These are phyloP conservation scores for Dasypolia templi DNA, from an alignment of 2,888 invertebrate species.

Conservation along the genomic window DNA sequence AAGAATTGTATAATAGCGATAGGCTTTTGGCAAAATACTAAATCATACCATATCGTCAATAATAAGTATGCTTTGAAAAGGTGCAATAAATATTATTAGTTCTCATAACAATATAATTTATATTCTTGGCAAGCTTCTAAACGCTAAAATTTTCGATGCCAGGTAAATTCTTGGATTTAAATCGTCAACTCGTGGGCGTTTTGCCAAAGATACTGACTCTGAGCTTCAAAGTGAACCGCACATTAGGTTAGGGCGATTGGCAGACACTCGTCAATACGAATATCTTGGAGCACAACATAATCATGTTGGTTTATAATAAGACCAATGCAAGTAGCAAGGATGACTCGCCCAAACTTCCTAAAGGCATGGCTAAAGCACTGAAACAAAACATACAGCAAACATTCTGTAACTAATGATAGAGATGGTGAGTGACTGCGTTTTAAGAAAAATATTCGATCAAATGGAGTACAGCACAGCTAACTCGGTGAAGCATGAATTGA, in stretches of 20 bases:
- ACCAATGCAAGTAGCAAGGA: neutral
- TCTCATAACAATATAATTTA: conserved; percentile 28
- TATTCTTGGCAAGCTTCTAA: conserved; percentile 47
- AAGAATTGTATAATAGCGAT: conserved; percentile 16
- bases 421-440: neutral
- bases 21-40: conserved; percentile 5
- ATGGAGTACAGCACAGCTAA: neutral
- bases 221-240: conserved; percentile 24
- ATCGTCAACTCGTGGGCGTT: conserved; percentile 44
- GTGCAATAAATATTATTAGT: conserved; percentile 22
- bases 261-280: conserved; percentile 40
- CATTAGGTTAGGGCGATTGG: conserved; percentile 47
- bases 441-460: neutral
- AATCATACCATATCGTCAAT: neutral
- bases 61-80: neutral
- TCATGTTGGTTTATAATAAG: conserved; percentile 12
- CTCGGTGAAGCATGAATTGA: neutral
- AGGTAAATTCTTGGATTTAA: conserved; percentile 51
- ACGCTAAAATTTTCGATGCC: conserved; percentile 40
- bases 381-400: neutral
- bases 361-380: neutral
- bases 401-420: neutral
- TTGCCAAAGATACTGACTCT: conserved; percentile 36
- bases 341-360: neutral
- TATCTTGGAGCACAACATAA: conserved; percentile 36